Conservation (phyloP, 2,113 vertebrate genomes). For the Sinocyclocheilus rhinocerous region DNA sequence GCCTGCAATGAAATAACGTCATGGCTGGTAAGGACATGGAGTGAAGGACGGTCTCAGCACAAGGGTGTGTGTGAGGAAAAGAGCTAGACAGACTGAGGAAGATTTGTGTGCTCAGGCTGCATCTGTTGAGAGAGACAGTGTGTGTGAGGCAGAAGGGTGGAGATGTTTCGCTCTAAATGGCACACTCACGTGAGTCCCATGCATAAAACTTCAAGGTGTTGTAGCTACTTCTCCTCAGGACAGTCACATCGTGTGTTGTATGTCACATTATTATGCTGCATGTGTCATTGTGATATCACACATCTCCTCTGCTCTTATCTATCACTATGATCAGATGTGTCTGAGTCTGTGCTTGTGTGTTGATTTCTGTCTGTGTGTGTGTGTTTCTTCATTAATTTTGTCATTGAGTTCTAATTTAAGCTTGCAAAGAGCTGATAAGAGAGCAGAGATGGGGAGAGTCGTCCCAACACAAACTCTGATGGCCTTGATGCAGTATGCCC, state of each 20-base stretch:
- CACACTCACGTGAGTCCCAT: slow-evolving; percentile 1
- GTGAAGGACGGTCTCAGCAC: slow-evolving; percentile 12
- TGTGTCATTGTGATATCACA: not conserved
- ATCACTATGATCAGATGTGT: not conserved
- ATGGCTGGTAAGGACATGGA: slow-evolving; percentile 13
- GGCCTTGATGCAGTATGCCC: slow-evolving; percentile 43
- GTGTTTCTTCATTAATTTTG: not conserved
- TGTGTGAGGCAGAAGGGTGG: not conserved
- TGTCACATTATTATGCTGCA: not conserved
- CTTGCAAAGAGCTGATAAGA: not conserved
- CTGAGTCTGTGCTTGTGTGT: not conserved
- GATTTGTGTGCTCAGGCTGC: slow-evolving; percentile 10
- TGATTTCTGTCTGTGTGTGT: slow-evolving; percentile 27
- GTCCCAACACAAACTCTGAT: slow-evolving; percentile 31
- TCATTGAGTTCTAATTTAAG: not conserved
- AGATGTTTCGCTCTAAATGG: slow-evolving; percentile 7
- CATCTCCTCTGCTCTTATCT: not conserved
- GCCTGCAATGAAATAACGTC: slow-evolving; percentile 19
- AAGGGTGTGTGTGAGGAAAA: slow-evolving; percentile 3
- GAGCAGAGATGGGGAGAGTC: slow-evolving; percentile 26
- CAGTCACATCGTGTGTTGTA: not conserved
- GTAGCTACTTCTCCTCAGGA: not conserved
- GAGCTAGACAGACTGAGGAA: not conserved
- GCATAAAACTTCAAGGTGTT: slow-evolving; percentile 9
- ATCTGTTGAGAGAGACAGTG: slow-evolving; percentile 13